These are phyloP conservation scores for Drosophila funebris DNA, from an alignment of 1,140 invertebrate species.

Conservation along the genomic window DNA sequence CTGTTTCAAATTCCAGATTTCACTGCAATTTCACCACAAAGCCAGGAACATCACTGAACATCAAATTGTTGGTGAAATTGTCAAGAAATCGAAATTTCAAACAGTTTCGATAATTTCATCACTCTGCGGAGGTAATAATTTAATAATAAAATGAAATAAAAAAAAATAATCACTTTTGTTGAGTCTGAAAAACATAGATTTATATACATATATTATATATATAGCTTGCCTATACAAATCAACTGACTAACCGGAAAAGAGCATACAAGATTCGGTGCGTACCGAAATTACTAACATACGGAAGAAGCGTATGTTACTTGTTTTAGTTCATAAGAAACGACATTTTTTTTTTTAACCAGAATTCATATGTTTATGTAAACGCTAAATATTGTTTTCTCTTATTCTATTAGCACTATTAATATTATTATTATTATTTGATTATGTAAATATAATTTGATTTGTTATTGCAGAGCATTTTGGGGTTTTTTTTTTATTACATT, in stretches of 20 bases:
- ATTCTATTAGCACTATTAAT: slow-evolving; percentile 15
- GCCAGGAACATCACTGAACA: too few species aligned
- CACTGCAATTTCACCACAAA: too few species aligned
- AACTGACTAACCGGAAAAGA: slow-evolving; percentile 36
- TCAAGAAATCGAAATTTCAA: too few species aligned
- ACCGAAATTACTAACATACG: slow-evolving; percentile 11
- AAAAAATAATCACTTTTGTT: slow-evolving; percentile 7
- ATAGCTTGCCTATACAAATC: slow-evolving; percentile 14
- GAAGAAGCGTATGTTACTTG: slow-evolving; percentile 3
- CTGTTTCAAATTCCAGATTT: too few species aligned
- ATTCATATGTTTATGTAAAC: slow-evolving; percentile 6
- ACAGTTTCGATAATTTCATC: too few species aligned
- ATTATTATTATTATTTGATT: slow-evolving; percentile 60
- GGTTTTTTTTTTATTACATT: slow-evolving; percentile 44
- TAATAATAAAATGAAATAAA: background rate
- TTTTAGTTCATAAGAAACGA: slow-evolving; percentile 8
- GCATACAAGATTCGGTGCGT: slow-evolving; percentile 35
- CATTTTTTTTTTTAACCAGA: background rate
- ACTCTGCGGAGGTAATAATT: background rate
- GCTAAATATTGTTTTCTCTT: slow-evolving; percentile 19
- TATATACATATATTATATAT: background rate
- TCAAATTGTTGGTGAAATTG: too few species aligned
- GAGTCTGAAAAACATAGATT: background rate
- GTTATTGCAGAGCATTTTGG: slow-evolving; percentile 61
- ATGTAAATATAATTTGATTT: slow-evolving; percentile 79